These are phyloP conservation scores for Lophura nycthemera DNA, from an alignment of 2,113 vertebrate genomes.

Conservation along the genomic window DNA sequence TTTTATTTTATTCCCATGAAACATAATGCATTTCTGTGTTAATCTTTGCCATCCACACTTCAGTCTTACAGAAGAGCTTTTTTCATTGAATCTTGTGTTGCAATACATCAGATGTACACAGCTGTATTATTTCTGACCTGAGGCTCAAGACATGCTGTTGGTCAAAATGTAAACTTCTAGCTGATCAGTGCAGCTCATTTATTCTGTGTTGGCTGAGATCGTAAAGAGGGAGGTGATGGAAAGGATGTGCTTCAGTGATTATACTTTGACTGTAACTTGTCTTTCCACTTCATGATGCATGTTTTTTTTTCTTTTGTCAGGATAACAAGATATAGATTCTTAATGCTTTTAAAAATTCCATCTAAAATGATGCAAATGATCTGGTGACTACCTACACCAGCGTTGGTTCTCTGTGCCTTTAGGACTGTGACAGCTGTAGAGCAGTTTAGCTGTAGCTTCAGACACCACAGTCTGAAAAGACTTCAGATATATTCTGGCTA, in stretches of 20 bases:
- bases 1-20: not conserved
- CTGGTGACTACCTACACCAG: conserved; percentile 55
- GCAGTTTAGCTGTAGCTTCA: conserved; percentile 30
- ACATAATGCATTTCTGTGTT: conserved; percentile 4
- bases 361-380: conserved; percentile 55
- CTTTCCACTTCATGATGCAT: conserved; percentile 83
- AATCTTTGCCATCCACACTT: not conserved
- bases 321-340: conserved; percentile 80
- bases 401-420: conserved; percentile 68
- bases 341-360: conserved; percentile 60
- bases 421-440: conserved; percentile 43
- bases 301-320: conserved; percentile 81
- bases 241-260: conserved; percentile 74
- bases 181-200: conserved; percentile 51
- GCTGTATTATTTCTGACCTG: not conserved
- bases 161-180: not conserved
- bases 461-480: not conserved
- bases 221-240: conserved; percentile 44
- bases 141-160: not conserved
- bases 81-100: not conserved
- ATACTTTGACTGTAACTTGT: conserved; percentile 75
- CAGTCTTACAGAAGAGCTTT: conserved; percentile 6
- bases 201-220: conserved; percentile 65
- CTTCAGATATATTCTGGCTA: conserved; percentile 25
- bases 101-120: not conserved